phyloP scores from a whole-genome alignment of 2,797 vertebrate species.

The Forpus xanthops region DNA sequence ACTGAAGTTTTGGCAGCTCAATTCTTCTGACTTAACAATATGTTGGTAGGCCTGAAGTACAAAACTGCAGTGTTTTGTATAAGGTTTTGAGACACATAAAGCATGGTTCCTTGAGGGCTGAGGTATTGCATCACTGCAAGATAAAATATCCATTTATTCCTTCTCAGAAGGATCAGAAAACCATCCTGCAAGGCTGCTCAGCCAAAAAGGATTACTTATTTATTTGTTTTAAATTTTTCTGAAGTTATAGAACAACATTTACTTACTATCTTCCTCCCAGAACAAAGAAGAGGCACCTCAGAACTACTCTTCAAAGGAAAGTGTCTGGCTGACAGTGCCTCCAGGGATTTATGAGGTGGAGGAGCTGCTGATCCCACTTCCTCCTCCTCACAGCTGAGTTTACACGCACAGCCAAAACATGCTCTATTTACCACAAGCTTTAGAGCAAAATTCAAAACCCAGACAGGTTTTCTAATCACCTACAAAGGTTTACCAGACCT shows the following conservation, averaged over 20 bases:
- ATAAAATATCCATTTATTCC: not conserved
- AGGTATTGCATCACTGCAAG: not conserved
- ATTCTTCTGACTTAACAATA: not conserved
- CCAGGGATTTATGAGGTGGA: not conserved
- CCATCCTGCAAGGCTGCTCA: not conserved
- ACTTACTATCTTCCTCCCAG: slow-evolving; percentile 12
- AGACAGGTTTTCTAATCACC: not conserved
- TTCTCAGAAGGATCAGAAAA: not conserved
- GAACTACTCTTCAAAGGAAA: slow-evolving; percentile 22
- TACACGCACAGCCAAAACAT: not conserved
- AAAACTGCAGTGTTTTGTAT: not conserved
- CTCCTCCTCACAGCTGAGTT: slow-evolving; percentile 15
- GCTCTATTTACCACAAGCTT: not conserved
- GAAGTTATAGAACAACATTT: not conserved
- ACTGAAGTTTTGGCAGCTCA: not conserved
- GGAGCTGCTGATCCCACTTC: slow-evolving; percentile 17
- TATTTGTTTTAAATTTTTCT: not conserved
- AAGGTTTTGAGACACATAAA: not conserved
- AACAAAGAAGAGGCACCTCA: slow-evolving; percentile 28
- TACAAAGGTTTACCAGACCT: not conserved
- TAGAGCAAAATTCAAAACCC: not conserved
- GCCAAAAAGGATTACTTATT: not conserved
- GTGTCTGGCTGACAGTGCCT: not conserved
- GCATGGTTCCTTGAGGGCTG: not conserved
- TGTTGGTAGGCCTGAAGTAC: not conserved